A percentile compares a stretch with the other conserved stretches of the same genome.
phyloP scores from a whole-genome alignment of 1,140 invertebrate species.

The Temnothorax nylanderi region DNA sequence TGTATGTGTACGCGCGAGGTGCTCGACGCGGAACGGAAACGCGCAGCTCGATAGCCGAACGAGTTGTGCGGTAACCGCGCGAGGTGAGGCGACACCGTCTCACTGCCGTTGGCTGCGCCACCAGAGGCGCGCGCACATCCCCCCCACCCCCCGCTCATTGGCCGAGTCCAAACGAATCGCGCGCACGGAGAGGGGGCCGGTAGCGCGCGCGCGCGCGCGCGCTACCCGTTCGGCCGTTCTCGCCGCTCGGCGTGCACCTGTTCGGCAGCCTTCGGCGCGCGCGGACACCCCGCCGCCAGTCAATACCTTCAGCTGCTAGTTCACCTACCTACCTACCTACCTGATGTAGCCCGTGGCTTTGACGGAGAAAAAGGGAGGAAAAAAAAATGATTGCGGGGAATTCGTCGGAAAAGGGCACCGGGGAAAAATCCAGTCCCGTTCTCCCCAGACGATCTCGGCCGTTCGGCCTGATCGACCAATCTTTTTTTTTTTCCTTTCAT shows the following conservation, averaged over 20 bases:
- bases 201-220: neutral
- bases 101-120: conserved; percentile 55
- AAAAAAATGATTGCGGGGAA: conserved; percentile 41
- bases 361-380: conserved; percentile 11
- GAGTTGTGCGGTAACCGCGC: conserved; percentile 70
- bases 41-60: conserved; percentile 72
- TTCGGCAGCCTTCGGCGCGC: conserved; percentile 11
- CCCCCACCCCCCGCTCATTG: conserved; percentile 51
- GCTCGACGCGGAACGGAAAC: conserved; percentile 41
- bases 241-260: neutral
- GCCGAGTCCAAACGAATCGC: conserved; percentile 49
- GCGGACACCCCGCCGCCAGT: conserved; percentile 32
- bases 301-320: conserved; percentile 64
- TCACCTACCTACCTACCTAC: conserved; percentile 61
- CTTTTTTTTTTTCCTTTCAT: neutral
- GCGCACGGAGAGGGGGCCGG: neutral
- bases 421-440: conserved; percentile 51
- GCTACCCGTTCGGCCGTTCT: conserved; percentile 27
- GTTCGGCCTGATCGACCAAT: conserved; percentile 1
- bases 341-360: conserved; percentile 46
- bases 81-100: conserved; percentile 49
- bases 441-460: conserved; percentile 22
- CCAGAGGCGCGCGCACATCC: conserved; percentile 36
- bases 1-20: neutral
- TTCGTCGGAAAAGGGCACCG: conserved; percentile 45